A percentile compares a stretch with the other conserved stretches of the same genome.
Conservation (phyloP, 1,140 invertebrate genomes). For the Thaumetopoea pityocampa region DNA sequence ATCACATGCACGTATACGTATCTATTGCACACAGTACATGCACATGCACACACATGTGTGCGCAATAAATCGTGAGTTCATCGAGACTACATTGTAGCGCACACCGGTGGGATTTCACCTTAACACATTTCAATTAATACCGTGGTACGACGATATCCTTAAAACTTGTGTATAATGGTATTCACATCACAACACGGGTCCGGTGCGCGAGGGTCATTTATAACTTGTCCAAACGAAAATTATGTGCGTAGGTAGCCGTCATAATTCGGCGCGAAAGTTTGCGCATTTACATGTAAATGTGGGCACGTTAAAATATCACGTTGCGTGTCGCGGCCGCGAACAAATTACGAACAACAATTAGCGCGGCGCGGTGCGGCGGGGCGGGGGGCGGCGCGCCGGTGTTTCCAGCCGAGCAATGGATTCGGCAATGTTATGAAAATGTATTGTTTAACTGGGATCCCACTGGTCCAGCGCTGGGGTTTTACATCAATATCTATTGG, state of each 20-base stretch:
- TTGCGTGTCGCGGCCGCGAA: slow-evolving; percentile 33
- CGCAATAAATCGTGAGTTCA: too few relatives aligned
- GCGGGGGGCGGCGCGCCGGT: neutral
- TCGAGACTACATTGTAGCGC: too few relatives aligned
- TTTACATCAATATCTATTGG: too few relatives aligned
- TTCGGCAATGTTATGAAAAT: too few relatives aligned
- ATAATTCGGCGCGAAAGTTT: slow-evolving; percentile 43
- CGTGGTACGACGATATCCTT: slow-evolving; percentile 4
- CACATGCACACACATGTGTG: too few relatives aligned
- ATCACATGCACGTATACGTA: too few relatives aligned
- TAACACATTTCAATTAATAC: neutral
- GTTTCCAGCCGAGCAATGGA: neutral
- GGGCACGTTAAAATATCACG: slow-evolving; percentile 59
- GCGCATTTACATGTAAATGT: slow-evolving; percentile 62
- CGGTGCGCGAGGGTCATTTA: slow-evolving; percentile 28
- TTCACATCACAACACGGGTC: slow-evolving; percentile 30
- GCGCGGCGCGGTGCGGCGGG: slow-evolving; percentile 13
- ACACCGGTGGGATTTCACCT: too few relatives aligned
- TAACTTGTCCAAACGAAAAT: slow-evolving; percentile 52
- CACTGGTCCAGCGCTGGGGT: too few relatives aligned
- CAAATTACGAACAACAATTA: slow-evolving; percentile 67
- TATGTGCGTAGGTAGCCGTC: slow-evolving; percentile 53
- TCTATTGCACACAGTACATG: too few relatives aligned
- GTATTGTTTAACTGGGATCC: too few relatives aligned
- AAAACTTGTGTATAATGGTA: slow-evolving; percentile 23